Base-by-base conservation (phyloP, 2,113 vertebrate species). In the Stomatorhinus ivindoensis region DNA sequence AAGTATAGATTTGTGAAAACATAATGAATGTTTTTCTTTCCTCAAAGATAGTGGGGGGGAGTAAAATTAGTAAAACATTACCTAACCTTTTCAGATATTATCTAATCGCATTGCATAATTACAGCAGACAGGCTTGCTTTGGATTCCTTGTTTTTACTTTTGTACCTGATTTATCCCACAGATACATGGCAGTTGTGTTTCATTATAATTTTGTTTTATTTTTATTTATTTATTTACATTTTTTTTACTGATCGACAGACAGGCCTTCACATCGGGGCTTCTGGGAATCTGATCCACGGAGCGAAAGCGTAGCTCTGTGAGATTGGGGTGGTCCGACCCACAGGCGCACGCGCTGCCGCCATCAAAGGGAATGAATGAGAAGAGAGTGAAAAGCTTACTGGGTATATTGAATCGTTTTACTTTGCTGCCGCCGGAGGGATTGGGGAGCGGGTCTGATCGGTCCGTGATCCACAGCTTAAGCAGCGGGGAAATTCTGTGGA, bases 381-480 rank as follows among this genome's bases (percentile, higher is more conserved):
- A 94, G 92, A 93, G 94, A 89, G 93, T 92, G 92, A 93, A 93
- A 94, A 94, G 94, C 94, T 94, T 94, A 94, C 94, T 94, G 94
- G 94, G 93, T 92, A 93, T 93, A 94, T 94, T 94, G 94, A 94
- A 94, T 95, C 93, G 94, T 95, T 94, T 95, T 91, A 93, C 93
- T 93, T 93, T 91, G 92, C 88, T 91, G 91, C 88, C 89, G 88
- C 91, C 90, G 88, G 91, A 91, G 90, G 92, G 94, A 94, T 94
- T 93, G 92, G 91, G 92, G 69, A 87, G 91, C 53, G 87, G 87
- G 91, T 89, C 91, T 93, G 94, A 94, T 94, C 85, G 21, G 92
- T 94, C 92, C 93, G 85, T 17, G 69, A 44, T 91, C 87, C 90
- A 83, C 89, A 69, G 86, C 53, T 65, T 80, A 69, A 87, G 46